Evolutionary conservation across 2,888 invertebrate genomes (phyloP).

Genomic region (Campoplex nolae): DNA sequence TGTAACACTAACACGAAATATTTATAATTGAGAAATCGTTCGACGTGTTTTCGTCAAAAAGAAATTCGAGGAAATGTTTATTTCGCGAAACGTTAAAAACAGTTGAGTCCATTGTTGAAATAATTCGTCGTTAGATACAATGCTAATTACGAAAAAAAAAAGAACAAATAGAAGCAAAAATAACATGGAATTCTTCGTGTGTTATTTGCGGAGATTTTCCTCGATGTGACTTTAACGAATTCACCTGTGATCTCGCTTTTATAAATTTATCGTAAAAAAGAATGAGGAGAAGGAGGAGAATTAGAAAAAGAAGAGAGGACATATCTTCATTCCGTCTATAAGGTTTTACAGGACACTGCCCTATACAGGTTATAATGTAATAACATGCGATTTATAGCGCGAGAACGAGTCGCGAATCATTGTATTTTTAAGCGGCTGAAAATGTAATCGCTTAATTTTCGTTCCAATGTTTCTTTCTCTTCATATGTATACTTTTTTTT

Average conservation of each 20-base stretch:
- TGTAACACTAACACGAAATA: conserved; percentile 39
- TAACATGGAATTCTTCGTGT: not conserved
- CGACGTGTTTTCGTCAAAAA: conserved; percentile 31
- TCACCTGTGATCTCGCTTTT: conserved; percentile 53
- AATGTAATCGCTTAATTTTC: conserved; percentile 55
- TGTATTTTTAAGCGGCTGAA: conserved; percentile 53
- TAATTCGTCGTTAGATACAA: not conserved
- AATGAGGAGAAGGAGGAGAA: not conserved
- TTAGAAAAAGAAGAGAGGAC: conserved; percentile 49
- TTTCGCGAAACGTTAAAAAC: conserved; percentile 2
- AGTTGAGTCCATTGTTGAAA: not conserved
- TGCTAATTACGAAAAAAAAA: not conserved
- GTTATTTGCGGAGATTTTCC: conserved; percentile 16
- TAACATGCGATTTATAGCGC: conserved; percentile 56
- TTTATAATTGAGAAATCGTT: conserved; percentile 52
- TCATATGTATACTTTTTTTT: conserved; percentile 9
- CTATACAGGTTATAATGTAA: conserved; percentile 63
- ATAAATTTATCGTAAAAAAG: conserved; percentile 33
- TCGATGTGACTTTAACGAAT: conserved; percentile 32
- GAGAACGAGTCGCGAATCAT: conserved; percentile 47
- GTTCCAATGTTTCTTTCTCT: conserved; percentile 11
- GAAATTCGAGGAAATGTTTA: conserved; percentile 12
- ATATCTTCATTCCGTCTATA: conserved; percentile 68
- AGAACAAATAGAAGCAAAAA: not conserved
- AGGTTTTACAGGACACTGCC: conserved; percentile 68